These are phyloP conservation scores for Hyaena hyaena DNA, from an alignment of 2,113 vertebrate genomes.

Conservation along the genomic window DNA sequence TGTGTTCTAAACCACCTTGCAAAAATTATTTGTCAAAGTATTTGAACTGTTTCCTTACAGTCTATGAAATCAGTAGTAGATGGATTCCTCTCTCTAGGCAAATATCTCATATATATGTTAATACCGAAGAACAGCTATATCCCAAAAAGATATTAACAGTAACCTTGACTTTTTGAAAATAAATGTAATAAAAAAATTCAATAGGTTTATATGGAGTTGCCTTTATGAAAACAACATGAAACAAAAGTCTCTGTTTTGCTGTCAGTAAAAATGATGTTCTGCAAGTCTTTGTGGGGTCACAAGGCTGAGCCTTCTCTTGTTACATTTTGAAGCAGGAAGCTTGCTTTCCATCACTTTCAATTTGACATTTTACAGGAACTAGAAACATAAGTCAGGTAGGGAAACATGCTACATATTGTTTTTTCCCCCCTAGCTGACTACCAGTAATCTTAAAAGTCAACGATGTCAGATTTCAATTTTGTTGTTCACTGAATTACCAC, in stretches of 20 bases:
- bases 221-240: conserved; percentile 58
- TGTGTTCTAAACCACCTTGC: not conserved
- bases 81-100: not conserved
- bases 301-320: conserved; percentile 46
- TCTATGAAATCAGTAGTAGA: not conserved
- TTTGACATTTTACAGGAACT: conserved; percentile 82
- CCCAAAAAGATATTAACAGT: not conserved
- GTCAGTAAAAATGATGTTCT: conserved; percentile 78
- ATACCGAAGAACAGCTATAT: conserved; percentile 14
- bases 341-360: conserved; percentile 78
- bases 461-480: conserved; percentile 82
- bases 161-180: conserved; percentile 56
- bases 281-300: conserved; percentile 17
- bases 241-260: conserved; percentile 7
- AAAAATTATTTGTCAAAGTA: not conserved
- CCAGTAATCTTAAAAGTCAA: conserved; percentile 80
- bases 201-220: conserved; percentile 64
- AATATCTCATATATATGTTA: conserved; percentile 38
- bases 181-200: conserved; percentile 82
- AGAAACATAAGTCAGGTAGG: conserved; percentile 74
- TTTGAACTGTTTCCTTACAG: not conserved
- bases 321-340: conserved; percentile 52
- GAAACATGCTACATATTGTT: conserved; percentile 70
- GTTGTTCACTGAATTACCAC: conserved; percentile 76
- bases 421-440: conserved; percentile 46